Conservation (phyloP, 2,888 invertebrate genomes). For the Eucera pruinosa region DNA sequence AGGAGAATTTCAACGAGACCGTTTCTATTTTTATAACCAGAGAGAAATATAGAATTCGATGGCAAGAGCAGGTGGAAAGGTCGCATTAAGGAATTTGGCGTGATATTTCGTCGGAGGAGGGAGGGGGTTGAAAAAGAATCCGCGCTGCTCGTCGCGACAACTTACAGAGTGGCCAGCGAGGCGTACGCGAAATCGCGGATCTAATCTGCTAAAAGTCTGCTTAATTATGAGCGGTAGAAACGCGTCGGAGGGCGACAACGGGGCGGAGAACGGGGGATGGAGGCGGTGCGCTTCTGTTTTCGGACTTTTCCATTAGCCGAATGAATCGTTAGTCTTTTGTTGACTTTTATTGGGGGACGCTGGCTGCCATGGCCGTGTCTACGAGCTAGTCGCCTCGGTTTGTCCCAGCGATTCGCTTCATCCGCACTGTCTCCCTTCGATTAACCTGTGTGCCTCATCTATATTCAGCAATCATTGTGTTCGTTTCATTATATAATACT, state of each 20-base stretch:
- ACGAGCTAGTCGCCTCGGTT: conserved; percentile 27
- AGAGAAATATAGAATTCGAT: too few relatives aligned
- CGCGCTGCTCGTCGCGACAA: conserved; percentile 50
- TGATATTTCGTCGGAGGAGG: not conserved
- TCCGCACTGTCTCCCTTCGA: conserved; percentile 67
- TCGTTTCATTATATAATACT: too few relatives aligned
- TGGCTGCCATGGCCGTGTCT: conserved; percentile 65
- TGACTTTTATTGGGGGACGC: conserved; percentile 84
- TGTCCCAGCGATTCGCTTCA: conserved; percentile 29
- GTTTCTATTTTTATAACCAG: too few relatives aligned
- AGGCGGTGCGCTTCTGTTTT: conserved; percentile 80
- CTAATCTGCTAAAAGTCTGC: conserved; percentile 84
- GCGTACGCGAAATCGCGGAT: conserved; percentile 72
- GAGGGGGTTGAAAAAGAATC: conserved; percentile 56
- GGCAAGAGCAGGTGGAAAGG: too few relatives aligned
- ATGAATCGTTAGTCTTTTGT: conserved; percentile 85
- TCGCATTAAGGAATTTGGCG: not conserved
- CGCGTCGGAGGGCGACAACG: conserved; percentile 43
- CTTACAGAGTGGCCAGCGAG: conserved; percentile 34
- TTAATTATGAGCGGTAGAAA: conserved; percentile 83
- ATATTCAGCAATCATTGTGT: too few relatives aligned
- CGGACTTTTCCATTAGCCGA: conserved; percentile 85
- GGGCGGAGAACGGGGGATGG: conserved; percentile 33
- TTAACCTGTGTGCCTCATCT: conserved; percentile 68
- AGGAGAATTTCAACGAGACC: too few relatives aligned